Evolutionary conservation across 1,140 invertebrate genomes (phyloP).

Genomic region (Leptonema lineaticorne): DNA sequence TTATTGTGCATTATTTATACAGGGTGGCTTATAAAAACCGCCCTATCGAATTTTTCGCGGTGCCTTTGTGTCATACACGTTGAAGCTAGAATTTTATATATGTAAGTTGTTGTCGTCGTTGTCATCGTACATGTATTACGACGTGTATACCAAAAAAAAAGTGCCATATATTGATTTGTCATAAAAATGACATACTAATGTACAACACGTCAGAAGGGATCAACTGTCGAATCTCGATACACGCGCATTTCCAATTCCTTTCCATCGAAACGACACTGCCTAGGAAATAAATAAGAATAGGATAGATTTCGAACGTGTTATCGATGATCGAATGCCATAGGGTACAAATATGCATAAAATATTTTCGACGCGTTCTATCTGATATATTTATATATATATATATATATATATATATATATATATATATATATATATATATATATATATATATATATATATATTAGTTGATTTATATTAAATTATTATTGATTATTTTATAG

Average conservation of each 20-base stretch:
- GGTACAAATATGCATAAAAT: too few species aligned
- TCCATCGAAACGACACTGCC: too few species aligned
- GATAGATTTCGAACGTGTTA: too few species aligned
- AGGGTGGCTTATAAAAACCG: neutral
- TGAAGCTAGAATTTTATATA: neutral
- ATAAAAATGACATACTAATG: conserved; percentile 7
- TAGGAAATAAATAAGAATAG: too few species aligned
- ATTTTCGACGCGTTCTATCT: neutral
- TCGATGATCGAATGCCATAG: too few species aligned
- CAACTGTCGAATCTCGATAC: conserved; percentile 8
- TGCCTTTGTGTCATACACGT: neutral
- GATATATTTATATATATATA: neutral
- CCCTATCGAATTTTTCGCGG: neutral
- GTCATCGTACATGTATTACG: neutral
- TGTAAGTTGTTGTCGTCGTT: too few species aligned
- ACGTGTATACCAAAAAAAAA: neutral
- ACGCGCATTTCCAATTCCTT: too few species aligned
- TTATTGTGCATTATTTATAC: neutral
- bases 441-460: neutral
- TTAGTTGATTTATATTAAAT: too few species aligned
- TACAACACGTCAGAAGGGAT: neutral
- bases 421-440: neutral
- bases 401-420: neutral
- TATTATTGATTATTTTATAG: too few species aligned
- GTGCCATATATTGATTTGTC: conserved; percentile 19